These are phyloP conservation scores for Aphelenchoides fujianensis DNA, from an alignment of 1,140 invertebrate genomes.

Conservation along the genomic window DNA sequence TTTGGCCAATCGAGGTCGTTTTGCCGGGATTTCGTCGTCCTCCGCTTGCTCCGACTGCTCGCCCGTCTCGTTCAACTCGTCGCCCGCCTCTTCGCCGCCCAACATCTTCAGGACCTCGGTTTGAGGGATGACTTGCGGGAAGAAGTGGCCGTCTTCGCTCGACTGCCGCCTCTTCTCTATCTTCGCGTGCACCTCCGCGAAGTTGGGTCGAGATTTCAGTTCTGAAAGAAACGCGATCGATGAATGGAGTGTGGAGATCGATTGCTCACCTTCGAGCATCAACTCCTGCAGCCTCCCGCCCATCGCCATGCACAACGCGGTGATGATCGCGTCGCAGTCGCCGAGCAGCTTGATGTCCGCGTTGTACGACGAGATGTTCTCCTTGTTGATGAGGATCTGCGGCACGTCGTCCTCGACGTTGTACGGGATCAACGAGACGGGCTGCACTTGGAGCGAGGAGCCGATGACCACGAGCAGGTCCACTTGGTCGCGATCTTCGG, in stretches of 20 bases:
- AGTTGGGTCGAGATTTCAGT: too few species aligned
- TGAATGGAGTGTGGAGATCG: too few species aligned
- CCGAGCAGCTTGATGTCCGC: constrained; percentile 45
- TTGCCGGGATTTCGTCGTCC: constrained; percentile 11
- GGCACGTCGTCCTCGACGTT: constrained; percentile 42
- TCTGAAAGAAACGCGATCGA: too few species aligned
- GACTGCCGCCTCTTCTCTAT: too few species aligned
- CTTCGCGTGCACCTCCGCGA: too few species aligned
- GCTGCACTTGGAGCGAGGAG: constrained; percentile 38
- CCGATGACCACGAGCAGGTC: constrained; percentile 48
- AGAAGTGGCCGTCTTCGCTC: too few species aligned
- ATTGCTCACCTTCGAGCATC: constrained; percentile 36
- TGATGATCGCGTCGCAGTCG: constrained; percentile 37
- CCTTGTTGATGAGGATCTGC: constrained; percentile 44
- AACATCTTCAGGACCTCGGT: constrained; percentile 38
- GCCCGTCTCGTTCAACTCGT: constrained; percentile 17
- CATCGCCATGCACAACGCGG: constrained; percentile 37
- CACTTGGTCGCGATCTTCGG: constrained; percentile 31
- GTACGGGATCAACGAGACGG: constrained; percentile 44
- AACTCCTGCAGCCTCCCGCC: constrained; percentile 41
- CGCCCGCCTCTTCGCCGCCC: constrained; percentile 15
- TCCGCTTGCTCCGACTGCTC: too few species aligned
- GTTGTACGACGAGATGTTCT: constrained; percentile 30
- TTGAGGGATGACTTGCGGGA: not conserved
- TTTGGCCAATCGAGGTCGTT: too few species aligned